phyloP scores from a whole-genome alignment of 2,888 invertebrate genomes.

The Tenthredo livida region DNA sequence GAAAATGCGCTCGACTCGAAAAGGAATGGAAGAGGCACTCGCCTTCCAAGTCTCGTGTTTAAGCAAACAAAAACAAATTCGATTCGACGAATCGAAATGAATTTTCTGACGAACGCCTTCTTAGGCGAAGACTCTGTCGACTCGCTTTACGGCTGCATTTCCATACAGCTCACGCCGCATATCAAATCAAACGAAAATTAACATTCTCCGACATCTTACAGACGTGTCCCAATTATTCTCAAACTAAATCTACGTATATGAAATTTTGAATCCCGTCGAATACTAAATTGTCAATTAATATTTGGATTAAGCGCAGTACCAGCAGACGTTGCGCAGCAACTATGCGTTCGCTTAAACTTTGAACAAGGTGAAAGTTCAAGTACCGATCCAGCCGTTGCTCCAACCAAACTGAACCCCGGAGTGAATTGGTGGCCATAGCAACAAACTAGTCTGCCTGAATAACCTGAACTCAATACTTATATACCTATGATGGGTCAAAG shows the following conservation, averaged over 20 bases:
- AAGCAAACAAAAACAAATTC: constrained; percentile 44
- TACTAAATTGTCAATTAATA: constrained; percentile 33
- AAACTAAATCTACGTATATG: background rate
- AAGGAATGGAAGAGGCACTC: constrained; percentile 37
- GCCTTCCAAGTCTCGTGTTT: constrained; percentile 34
- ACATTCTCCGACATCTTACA: background rate
- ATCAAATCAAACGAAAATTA: background rate
- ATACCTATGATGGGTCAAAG: constrained; percentile 37
- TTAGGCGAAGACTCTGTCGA: background rate
- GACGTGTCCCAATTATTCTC: background rate
- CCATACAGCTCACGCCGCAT: background rate
- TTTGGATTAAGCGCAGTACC: constrained; percentile 19
- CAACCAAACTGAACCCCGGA: background rate
- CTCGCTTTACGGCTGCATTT: background rate
- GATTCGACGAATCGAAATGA: constrained; percentile 34
- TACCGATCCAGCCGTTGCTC: constrained; percentile 36
- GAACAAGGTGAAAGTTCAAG: constrained; percentile 45
- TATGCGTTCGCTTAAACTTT: constrained; percentile 39
- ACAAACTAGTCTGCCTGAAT: constrained; percentile 17
- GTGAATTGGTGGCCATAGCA: constrained; percentile 39
- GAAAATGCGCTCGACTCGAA: constrained; percentile 37
- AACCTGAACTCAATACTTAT: constrained; percentile 46
- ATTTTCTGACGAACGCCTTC: constrained; percentile 21
- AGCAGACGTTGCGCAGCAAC: constrained; percentile 35
- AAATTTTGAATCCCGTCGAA: constrained; percentile 26